Percentiles rank a stretch among this genome's conserved stretches.
Evolutionary conservation across 2,113 vertebrate genomes (phyloP).

Genomic region (Pachyramphus minor): DNA sequence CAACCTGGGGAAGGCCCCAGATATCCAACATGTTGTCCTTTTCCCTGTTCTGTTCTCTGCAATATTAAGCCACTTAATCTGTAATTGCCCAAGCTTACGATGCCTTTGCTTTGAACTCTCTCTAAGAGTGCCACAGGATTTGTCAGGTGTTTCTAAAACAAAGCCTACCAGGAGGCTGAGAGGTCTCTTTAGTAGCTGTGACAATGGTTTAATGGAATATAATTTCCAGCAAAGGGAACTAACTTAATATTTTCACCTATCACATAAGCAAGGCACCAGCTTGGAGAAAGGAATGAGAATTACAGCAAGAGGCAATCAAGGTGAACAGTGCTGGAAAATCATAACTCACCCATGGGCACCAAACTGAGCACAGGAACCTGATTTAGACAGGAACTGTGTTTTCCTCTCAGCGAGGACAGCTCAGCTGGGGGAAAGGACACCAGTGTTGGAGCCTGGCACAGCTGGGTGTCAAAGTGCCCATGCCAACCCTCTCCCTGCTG

Average conservation of each 20-base stretch:
- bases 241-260: slow-evolving; percentile 75
- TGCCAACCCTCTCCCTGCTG: background rate
- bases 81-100: slow-evolving; percentile 60
- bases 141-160: slow-evolving; percentile 72
- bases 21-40: slow-evolving; percentile 33
- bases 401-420: background rate
- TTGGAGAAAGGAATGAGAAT: slow-evolving; percentile 58
- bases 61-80: slow-evolving; percentile 71
- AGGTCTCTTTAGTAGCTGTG: slow-evolving; percentile 65
- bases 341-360: background rate
- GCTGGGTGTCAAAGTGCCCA: background rate
- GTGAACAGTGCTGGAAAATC: slow-evolving; percentile 2
- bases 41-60: slow-evolving; percentile 27
- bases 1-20: slow-evolving; percentile 15
- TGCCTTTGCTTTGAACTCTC: slow-evolving; percentile 49
- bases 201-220: slow-evolving; percentile 71
- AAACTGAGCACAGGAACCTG: background rate
- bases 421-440: background rate
- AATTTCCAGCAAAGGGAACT: slow-evolving; percentile 75
- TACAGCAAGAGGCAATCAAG: slow-evolving; percentile 55
- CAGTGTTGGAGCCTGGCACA: background rate
- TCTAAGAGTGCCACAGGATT: slow-evolving; percentile 31
- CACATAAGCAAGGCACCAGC: slow-evolving; percentile 66
- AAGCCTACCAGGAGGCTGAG: slow-evolving; percentile 58
- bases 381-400: background rate